phyloP scores from a whole-genome alignment of 1,140 invertebrate genomes.

The Atta texana region DNA sequence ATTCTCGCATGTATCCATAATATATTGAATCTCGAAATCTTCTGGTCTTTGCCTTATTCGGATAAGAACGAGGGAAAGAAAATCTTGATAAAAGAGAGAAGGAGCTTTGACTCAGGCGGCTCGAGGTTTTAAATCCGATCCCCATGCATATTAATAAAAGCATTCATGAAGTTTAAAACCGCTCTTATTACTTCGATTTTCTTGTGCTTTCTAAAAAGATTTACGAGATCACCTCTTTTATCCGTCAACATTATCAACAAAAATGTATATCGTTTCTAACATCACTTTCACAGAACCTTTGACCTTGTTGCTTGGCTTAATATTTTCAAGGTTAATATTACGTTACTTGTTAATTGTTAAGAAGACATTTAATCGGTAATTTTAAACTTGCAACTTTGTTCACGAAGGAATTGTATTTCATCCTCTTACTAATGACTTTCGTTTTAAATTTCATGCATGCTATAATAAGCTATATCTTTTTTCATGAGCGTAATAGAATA shows the following conservation, averaged over 20 bases:
- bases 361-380: slow-evolving; percentile 23
- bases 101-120: slow-evolving; percentile 55
- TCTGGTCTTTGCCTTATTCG: background rate
- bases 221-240: slow-evolving; percentile 66
- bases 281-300: slow-evolving; percentile 57
- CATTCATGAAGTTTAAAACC: slow-evolving; percentile 83
- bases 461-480: slow-evolving; percentile 31
- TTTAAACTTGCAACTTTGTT: slow-evolving; percentile 50
- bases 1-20: background rate
- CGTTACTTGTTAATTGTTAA: slow-evolving; percentile 36
- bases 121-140: slow-evolving; percentile 82
- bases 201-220: slow-evolving; percentile 72
- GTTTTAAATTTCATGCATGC: background rate
- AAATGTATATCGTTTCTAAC: slow-evolving; percentile 53
- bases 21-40: slow-evolving; percentile 1
- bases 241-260: slow-evolving; percentile 77
- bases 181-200: slow-evolving; percentile 83
- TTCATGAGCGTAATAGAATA: background rate
- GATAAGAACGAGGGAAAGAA: slow-evolving; percentile 16
- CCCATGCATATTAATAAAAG: slow-evolving; percentile 84
- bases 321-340: slow-evolving; percentile 48
- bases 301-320: slow-evolving; percentile 41
- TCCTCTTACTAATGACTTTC: slow-evolving; percentile 41
- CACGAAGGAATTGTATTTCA: slow-evolving; percentile 38
- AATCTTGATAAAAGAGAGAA: slow-evolving; percentile 31